These are phyloP conservation scores for Larimichthys polyactis DNA, from an alignment of 2,113 vertebrate genomes.

Conservation along the genomic window DNA sequence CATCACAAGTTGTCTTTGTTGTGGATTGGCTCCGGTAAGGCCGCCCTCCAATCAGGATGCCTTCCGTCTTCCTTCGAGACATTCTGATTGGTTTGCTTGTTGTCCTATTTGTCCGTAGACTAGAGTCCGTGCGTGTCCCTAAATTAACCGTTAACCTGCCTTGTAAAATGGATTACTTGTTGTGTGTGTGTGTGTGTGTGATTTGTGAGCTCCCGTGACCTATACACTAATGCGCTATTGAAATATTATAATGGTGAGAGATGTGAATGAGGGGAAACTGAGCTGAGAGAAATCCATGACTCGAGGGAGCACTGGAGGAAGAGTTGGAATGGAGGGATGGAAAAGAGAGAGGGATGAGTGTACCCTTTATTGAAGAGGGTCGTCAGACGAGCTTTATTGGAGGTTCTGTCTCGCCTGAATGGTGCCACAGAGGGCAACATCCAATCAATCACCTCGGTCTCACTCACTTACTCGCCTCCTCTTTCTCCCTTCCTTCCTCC, in stretches of 20 bases:
- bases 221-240: conserved; percentile 60
- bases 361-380: conserved; percentile 82
- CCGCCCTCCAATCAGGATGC: conserved; percentile 63
- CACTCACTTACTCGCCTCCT: conserved; percentile 71
- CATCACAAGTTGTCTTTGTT: conserved; percentile 73
- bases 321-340: conserved; percentile 63
- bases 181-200: conserved; percentile 32
- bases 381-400: conserved; percentile 80
- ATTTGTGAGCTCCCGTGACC: conserved; percentile 63
- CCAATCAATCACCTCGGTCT: conserved; percentile 78
- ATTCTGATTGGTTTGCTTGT: conserved; percentile 69
- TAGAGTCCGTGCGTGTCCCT: conserved; percentile 34
- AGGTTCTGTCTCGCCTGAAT: conserved; percentile 82
- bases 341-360: conserved; percentile 62
- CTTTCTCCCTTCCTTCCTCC: conserved; percentile 63
- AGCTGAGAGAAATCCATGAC: conserved; percentile 47
- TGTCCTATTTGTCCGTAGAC: conserved; percentile 44
- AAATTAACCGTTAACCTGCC: conserved; percentile 50
- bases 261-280: conserved; percentile 57
- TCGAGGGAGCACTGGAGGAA: conserved; percentile 56
- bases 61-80: conserved; percentile 22
- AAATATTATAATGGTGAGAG: conserved; percentile 63
- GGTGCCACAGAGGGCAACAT: conserved; percentile 81
- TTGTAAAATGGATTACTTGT: conserved; percentile 49
- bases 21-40: conserved; percentile 80